Conservation (phyloP, 2,888 invertebrate species). For the Tenthredo distinguenda region DNA sequence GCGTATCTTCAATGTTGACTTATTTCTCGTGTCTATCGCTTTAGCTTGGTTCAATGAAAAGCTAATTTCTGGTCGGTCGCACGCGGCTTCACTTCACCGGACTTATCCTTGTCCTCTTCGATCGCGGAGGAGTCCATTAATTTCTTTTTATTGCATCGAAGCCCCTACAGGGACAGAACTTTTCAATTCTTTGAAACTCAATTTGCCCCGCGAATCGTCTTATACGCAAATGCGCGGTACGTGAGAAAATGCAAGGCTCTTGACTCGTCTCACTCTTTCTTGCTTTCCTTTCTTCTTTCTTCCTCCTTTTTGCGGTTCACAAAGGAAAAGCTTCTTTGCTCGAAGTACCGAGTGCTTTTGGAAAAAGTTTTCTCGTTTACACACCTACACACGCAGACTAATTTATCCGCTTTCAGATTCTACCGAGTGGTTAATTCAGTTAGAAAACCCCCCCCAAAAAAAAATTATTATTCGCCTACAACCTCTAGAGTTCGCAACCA, state of each 20-base stretch:
- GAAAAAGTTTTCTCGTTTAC: conserved; percentile 35
- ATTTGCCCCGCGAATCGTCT: conserved; percentile 25
- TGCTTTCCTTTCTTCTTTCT: background rate
- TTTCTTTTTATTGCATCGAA: conserved; percentile 41
- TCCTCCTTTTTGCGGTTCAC: background rate
- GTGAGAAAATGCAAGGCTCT: conserved; percentile 35
- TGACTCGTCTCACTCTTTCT: conserved; percentile 4
- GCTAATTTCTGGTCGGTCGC: conserved; percentile 17
- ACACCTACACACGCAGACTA: background rate
- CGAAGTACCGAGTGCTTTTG: conserved; percentile 20
- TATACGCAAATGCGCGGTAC: conserved; percentile 46
- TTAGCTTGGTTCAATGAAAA: conserved; percentile 8
- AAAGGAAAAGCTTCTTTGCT: conserved; percentile 31
- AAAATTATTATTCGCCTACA: background rate
- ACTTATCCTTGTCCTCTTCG: conserved; percentile 34
- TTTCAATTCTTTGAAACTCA: conserved; percentile 50
- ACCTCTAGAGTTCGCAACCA: background rate
- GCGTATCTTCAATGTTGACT: background rate
- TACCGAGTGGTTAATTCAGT: conserved; percentile 30
- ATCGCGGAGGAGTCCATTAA: conserved; percentile 30
- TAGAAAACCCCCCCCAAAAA: background rate
- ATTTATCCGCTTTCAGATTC: conserved; percentile 21
- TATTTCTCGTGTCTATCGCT: conserved; percentile 6
- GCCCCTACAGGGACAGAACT: conserved; percentile 13
- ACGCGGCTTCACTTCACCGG: background rate